Evolutionary conservation across 2,888 invertebrate genomes (phyloP).

Genomic region (Drosophila longiperda): DNA sequence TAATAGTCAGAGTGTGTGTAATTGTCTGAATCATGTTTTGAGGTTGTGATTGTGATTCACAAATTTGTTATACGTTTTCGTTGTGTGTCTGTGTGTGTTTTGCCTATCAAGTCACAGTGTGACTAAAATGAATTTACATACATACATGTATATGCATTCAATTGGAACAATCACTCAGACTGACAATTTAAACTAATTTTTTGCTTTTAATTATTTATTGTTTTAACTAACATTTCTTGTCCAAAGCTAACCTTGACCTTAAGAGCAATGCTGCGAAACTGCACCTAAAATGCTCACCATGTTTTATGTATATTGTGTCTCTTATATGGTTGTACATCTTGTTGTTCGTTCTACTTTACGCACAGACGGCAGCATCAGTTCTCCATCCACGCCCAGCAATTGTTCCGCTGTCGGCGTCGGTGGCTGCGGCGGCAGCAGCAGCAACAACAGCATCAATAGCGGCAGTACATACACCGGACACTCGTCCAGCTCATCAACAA

Average conservation of each 20-base stretch:
- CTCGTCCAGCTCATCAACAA: constrained; percentile 41
- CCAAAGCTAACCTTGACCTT: background rate
- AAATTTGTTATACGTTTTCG: constrained; percentile 15
- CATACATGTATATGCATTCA: background rate
- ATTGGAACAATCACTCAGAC: background rate
- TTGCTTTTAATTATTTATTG: background rate
- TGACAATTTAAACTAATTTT: background rate
- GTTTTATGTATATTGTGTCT: background rate
- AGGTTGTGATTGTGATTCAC: constrained; percentile 13
- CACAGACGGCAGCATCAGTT: constrained; percentile 83
- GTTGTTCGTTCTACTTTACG: background rate
- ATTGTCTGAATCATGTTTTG: constrained; percentile 27
- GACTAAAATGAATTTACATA: background rate
- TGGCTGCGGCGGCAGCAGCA: constrained; percentile 50
- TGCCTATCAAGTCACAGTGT: constrained; percentile 12
- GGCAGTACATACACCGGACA: constrained; percentile 45
- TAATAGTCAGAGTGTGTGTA: constrained; percentile 2
- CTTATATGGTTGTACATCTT: background rate
- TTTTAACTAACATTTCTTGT: background rate
- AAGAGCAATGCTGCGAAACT: background rate
- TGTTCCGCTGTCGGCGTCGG: constrained; percentile 57
- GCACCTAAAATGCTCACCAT: background rate
- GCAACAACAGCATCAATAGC: constrained; percentile 66
- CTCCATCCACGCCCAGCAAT: constrained; percentile 84
- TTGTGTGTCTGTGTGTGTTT: background rate